Evolutionary conservation across 2,888 invertebrate genomes (phyloP).

Genomic region (Acholoe squamosa): DNA sequence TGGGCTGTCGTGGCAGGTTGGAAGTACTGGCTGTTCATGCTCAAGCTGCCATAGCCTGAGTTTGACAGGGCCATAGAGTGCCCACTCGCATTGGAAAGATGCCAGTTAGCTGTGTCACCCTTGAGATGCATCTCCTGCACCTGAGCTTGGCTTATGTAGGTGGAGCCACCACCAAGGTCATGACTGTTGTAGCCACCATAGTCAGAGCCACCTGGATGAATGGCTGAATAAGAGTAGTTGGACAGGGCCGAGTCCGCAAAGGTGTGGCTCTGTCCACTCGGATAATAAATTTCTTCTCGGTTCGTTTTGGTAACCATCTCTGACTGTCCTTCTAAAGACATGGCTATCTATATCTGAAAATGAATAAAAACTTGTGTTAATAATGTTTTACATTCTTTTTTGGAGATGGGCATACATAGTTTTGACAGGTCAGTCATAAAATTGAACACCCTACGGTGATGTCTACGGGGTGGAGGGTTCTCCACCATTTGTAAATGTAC

Average conservation of each 20-base stretch:
- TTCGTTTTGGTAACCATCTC: constrained; percentile 57
- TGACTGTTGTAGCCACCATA: constrained; percentile 28
- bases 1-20: constrained; percentile 19
- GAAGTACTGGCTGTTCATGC: constrained; percentile 57
- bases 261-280: constrained; percentile 21
- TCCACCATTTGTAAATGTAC: too few species aligned
- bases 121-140: constrained; percentile 5
- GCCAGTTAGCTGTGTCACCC: constrained; percentile 14
- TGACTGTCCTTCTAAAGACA: constrained; percentile 54
- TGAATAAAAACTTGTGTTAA: background rate
- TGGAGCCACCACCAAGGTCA: background rate
- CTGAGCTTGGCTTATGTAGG: background rate
- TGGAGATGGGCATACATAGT: too few species aligned
- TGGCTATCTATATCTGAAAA: constrained; percentile 58
- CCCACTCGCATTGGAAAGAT: background rate
- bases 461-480: too few species aligned
- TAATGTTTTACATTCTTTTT: too few species aligned
- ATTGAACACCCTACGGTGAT: too few species aligned
- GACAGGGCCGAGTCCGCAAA: constrained; percentile 38
- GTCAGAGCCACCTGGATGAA: background rate
- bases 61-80: background rate
- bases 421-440: too few species aligned
- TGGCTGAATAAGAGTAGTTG: constrained; percentile 17
- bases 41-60: constrained; percentile 25
- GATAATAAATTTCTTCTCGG: constrained; percentile 45